Conservation (phyloP, 2,113 vertebrate species). For the Siniperca knerii region DNA sequence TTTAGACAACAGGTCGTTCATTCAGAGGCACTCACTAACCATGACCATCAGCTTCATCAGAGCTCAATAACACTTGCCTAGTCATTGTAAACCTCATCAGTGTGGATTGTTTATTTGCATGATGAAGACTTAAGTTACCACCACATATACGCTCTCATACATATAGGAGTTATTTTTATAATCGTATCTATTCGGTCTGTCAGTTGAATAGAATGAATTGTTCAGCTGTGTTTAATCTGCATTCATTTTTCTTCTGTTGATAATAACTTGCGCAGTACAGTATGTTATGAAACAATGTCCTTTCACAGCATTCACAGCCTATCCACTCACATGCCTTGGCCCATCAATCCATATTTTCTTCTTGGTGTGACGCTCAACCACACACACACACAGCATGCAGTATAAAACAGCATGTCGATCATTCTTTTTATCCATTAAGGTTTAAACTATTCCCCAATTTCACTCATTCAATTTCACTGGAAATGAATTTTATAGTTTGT, state of each 20-base stretch:
- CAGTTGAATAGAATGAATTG: background rate
- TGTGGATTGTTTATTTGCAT: constrained; percentile 9
- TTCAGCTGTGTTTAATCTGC: background rate
- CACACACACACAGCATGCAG: background rate
- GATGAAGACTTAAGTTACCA: background rate
- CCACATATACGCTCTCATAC: background rate
- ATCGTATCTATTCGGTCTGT: background rate
- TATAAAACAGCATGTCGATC: background rate
- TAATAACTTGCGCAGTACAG: background rate
- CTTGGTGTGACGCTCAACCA: background rate
- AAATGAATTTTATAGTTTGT: constrained; percentile 50
- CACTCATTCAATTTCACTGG: constrained; percentile 20
- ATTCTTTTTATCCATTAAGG: background rate
- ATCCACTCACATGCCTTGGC: background rate
- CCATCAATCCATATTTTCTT: constrained; percentile 3
- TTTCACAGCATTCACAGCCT: background rate
- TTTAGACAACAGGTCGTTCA: constrained; percentile 49
- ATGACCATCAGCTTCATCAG: constrained; percentile 53
- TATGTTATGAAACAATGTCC: constrained; percentile 1
- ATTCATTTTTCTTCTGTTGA: background rate
- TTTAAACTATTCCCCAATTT: background rate
- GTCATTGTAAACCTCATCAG: constrained; percentile 46
- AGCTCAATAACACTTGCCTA: constrained; percentile 53
- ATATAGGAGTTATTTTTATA: background rate
- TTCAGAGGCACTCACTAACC: constrained; percentile 39